A percentile compares a stretch with the other conserved stretches of the same genome.
These are phyloP conservation scores for Ia io DNA, from an alignment of 2,113 vertebrate species.

Conservation along the genomic window DNA sequence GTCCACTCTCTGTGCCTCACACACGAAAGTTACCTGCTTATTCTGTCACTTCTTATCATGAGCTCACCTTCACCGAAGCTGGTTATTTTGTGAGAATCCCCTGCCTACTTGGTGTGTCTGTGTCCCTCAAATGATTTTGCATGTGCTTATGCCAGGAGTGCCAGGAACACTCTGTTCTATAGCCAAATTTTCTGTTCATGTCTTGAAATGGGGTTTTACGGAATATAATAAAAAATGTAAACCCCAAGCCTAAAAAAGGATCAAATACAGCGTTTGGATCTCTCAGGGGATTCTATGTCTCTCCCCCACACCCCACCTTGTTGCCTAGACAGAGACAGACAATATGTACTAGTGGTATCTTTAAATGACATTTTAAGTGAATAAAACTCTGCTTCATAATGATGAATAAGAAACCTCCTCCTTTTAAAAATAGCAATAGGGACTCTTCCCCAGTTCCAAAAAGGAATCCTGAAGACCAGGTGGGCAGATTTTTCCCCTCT, in stretches of 20 bases:
- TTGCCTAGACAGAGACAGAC: not conserved
- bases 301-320: too few relatives aligned
- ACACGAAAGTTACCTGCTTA: not conserved
- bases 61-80: not conserved
- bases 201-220: not conserved
- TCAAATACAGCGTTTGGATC: not conserved
- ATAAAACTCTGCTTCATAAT: constrained; percentile 80
- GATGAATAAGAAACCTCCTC: constrained; percentile 72
- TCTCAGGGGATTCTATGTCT: not conserved
- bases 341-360: constrained; percentile 69
- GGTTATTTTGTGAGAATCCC: not conserved
- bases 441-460: constrained; percentile 80
- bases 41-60: not conserved
- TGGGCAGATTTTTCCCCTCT: not conserved
- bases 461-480: constrained; percentile 79
- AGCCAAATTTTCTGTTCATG: not conserved
- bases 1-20: not conserved
- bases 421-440: constrained; percentile 66
- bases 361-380: constrained; percentile 83
- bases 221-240: not conserved
- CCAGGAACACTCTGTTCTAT: not conserved
- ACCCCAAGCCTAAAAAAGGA: not conserved
- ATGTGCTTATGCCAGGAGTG: not conserved
- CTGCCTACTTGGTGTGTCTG: not conserved
- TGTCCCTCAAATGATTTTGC: not conserved